Conservation (phyloP, 2,888 invertebrate genomes). For the Hypena proboscidalis region DNA sequence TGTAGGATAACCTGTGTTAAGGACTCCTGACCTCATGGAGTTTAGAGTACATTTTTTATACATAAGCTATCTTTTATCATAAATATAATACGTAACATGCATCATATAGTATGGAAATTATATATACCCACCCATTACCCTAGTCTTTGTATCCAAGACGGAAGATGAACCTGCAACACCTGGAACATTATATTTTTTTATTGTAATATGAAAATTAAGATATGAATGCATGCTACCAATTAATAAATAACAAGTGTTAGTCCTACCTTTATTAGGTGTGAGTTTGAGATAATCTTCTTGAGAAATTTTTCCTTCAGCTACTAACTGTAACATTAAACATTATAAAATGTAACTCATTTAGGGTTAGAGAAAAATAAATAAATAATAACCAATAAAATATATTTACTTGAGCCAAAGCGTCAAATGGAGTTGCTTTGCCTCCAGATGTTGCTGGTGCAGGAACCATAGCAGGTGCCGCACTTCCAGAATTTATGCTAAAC, state of each 20-base stretch:
- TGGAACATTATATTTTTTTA: conserved; percentile 25
- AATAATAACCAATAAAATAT: conserved; percentile 31
- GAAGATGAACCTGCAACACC: conserved; percentile 64
- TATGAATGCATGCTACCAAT: neutral
- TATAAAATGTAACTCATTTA: conserved; percentile 18
- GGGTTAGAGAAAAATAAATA: conserved; percentile 9
- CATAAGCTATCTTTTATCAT: no score
- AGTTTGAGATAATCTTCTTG: conserved; percentile 77
- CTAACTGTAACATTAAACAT: conserved; percentile 71
- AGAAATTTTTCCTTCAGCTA: conserved; percentile 78
- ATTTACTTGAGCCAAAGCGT: conserved; percentile 79
- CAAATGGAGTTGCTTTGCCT: conserved; percentile 55
- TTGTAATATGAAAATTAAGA: conserved; percentile 6
- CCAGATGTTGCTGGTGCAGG: conserved; percentile 32
- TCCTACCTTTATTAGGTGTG: conserved; percentile 75
- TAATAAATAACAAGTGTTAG: neutral
- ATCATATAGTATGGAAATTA: conserved; percentile 1
- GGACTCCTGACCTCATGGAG: no score
- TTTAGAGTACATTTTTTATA: no score
- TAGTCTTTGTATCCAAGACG: conserved; percentile 56
- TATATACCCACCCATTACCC: conserved; percentile 65
- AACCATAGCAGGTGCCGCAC: conserved; percentile 49
- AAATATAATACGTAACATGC: neutral
- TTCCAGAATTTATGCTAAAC: conserved; percentile 47
- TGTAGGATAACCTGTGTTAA: no score